Evolutionary conservation across 2,113 vertebrate species (phyloP).

Genomic region (Cricetomys ansorgei): DNA sequence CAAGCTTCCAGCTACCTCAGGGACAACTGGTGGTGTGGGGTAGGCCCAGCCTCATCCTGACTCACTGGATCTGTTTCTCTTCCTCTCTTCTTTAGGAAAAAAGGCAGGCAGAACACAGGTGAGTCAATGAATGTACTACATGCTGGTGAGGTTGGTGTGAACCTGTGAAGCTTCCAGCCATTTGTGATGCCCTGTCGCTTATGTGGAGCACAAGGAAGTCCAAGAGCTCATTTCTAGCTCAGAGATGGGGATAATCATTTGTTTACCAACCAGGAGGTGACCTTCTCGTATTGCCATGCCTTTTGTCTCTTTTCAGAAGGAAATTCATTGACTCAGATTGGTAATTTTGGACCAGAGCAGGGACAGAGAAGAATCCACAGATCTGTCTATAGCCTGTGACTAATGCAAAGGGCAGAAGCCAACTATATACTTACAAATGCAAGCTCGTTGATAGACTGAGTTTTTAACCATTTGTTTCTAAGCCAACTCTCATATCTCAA

Average conservation of each 20-base stretch:
- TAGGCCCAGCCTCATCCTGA: neutral
- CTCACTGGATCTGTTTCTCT: neutral
- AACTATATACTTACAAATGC: neutral
- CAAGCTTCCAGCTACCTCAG: neutral
- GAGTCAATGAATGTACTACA: accelerated
- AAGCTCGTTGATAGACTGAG: neutral
- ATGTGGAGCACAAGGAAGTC: neutral
- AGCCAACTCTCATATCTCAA: neutral
- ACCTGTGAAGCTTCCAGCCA: neutral
- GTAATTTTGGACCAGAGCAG: neutral
- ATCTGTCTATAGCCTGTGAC: neutral
- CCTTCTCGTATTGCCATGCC: neutral
- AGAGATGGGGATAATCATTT: neutral
- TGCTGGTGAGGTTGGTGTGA: neutral
- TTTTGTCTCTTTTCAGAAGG: neutral
- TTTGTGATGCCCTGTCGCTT: neutral
- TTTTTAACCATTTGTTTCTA: neutral
- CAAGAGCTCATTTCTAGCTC: neutral
- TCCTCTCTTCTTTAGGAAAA: neutral
- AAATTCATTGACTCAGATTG: neutral
- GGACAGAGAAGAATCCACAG: neutral
- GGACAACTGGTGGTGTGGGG: neutral
- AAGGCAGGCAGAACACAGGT: neutral
- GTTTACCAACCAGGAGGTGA: neutral
- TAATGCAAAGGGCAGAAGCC: neutral